A percentile compares a stretch with the other conserved stretches of the same genome.
These are phyloP conservation scores for Tetrapedia diversipes DNA, from an alignment of 2,888 invertebrate species.

Conservation along the genomic window DNA sequence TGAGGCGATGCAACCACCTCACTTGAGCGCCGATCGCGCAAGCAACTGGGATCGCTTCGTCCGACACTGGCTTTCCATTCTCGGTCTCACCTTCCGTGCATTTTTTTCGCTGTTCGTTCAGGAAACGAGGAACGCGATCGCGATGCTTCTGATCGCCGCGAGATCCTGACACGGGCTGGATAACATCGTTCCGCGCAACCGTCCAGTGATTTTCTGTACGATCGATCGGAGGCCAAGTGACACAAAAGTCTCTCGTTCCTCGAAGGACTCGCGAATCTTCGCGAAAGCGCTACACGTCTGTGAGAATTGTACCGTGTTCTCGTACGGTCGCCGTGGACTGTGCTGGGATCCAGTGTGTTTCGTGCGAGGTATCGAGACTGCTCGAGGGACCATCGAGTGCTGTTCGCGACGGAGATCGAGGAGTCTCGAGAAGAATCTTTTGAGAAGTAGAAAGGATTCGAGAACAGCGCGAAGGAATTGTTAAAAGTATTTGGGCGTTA, in stretches of 20 bases:
- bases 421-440: no score
- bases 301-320: neutral
- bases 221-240: neutral
- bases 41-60: constrained; percentile 58
- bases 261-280: neutral
- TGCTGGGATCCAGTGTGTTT: neutral
- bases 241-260: no score
- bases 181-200: neutral
- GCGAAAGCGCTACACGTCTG: neutral
- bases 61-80: constrained; percentile 17
- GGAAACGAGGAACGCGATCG: neutral
- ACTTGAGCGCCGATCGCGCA: constrained; percentile 80
- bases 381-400: no score
- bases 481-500: constrained; percentile 7
- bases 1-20: constrained; percentile 80
- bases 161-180: constrained; percentile 1
- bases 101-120: neutral
- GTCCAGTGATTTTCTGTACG: neutral
- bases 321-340: neutral
- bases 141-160: constrained; percentile 9
- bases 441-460: no score
- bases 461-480: neutral
- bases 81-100: neutral
- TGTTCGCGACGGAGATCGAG: no score
- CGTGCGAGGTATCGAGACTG: constrained; percentile 2